Conservation (phyloP, 2,113 vertebrate species). For the Thymallus thymallus region DNA sequence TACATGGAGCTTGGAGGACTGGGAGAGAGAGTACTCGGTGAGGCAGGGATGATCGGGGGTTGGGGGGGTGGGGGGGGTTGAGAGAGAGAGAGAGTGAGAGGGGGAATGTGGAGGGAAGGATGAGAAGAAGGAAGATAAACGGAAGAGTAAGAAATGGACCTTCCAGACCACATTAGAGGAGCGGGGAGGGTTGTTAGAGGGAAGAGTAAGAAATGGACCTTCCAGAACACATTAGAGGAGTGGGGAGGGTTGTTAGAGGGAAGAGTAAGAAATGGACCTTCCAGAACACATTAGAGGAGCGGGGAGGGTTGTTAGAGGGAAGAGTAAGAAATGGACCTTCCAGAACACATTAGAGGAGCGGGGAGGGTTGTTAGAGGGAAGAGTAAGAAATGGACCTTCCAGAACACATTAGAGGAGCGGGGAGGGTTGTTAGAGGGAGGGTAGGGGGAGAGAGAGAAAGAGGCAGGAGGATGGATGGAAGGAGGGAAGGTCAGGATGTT, state of each 20-base stretch:
- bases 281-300: too few relatives aligned
- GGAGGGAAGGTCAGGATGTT: not conserved
- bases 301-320: too few relatives aligned
- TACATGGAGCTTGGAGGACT: conserved; percentile 88
- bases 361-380: too few relatives aligned
- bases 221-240: too few relatives aligned
- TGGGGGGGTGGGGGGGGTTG: not conserved
- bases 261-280: too few relatives aligned
- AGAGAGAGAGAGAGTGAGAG: not conserved
- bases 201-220: not conserved
- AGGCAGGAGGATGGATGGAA: not conserved
- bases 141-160: not conserved
- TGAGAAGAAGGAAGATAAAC: not conserved
- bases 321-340: too few relatives aligned
- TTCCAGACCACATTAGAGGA: too few relatives aligned
- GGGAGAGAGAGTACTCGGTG: conserved; percentile 87
- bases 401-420: too few relatives aligned
- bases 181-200: not conserved
- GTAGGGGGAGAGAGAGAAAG: not conserved
- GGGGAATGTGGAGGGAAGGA: not conserved
- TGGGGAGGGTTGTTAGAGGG: not conserved
- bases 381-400: not conserved
- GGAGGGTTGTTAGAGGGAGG: not conserved
- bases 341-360: too few relatives aligned
- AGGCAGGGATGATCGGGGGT: too few relatives aligned